Evolutionary conservation across 2,888 invertebrate genomes (phyloP).

Genomic region (Sesamia inferens): DNA sequence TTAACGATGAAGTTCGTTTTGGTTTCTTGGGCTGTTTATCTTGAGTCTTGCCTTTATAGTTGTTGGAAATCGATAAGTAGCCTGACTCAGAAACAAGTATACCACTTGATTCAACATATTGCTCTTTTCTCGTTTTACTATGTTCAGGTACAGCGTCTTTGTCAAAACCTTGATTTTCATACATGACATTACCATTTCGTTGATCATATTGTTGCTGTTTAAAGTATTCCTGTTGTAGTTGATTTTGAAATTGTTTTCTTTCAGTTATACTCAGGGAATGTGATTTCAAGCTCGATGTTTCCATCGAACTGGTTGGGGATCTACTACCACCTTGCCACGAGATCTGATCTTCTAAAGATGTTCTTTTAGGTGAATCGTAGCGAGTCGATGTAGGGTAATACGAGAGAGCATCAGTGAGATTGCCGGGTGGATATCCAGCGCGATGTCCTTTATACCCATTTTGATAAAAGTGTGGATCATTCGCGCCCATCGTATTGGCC

Average conservation of each 20-base stretch:
- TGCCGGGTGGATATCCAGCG: slow-evolving; percentile 92
- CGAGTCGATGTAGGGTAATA: slow-evolving; percentile 94
- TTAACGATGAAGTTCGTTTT: slow-evolving; percentile 93
- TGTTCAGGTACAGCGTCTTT: slow-evolving; percentile 78
- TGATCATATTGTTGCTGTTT: slow-evolving; percentile 89
- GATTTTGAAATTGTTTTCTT: slow-evolving; percentile 89
- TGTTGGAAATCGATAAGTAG: slow-evolving; percentile 93
- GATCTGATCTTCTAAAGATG: slow-evolving; percentile 90
- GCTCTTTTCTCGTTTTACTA: slow-evolving; percentile 82
- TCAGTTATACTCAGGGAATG: slow-evolving; percentile 90
- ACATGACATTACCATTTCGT: slow-evolving; percentile 84
- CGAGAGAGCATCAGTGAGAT: slow-evolving; percentile 94
- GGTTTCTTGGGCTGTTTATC: slow-evolving; percentile 92
- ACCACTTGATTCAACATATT: slow-evolving; percentile 83
- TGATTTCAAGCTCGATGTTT: slow-evolving; percentile 89
- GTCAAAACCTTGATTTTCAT: slow-evolving; percentile 80
- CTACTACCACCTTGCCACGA: slow-evolving; percentile 91
- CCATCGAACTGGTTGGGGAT: slow-evolving; percentile 91
- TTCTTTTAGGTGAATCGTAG: slow-evolving; percentile 89
- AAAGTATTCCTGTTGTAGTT: slow-evolving; percentile 88
- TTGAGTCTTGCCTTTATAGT: slow-evolving; percentile 88
- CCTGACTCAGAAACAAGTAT: slow-evolving; percentile 94
- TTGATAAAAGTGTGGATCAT: slow-evolving; percentile 89
- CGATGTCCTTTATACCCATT: slow-evolving; percentile 93
- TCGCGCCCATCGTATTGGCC: slow-evolving; percentile 89